These are phyloP conservation scores for Telmatochromis brichardi DNA, from an alignment of 2,113 vertebrate species.

Conservation along the genomic window DNA sequence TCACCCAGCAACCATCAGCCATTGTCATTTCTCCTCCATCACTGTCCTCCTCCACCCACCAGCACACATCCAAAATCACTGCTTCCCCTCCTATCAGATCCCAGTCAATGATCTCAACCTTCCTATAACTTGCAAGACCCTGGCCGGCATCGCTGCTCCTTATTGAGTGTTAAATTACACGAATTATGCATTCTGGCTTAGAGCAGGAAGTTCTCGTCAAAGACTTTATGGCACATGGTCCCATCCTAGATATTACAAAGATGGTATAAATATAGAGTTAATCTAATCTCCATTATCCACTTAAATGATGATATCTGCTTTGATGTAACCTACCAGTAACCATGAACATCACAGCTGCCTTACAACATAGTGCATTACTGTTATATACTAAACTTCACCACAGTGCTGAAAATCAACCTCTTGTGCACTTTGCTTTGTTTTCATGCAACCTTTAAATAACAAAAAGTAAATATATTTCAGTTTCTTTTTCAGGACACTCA, in stretches of 20 bases:
- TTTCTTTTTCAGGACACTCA: background rate
- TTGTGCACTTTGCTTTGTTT: background rate
- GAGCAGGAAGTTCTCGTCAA: background rate
- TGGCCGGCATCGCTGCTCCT: background rate
- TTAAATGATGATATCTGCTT: background rate
- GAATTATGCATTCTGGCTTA: background rate
- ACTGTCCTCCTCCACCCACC: background rate
- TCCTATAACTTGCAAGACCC: background rate
- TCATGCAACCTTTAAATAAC: background rate
- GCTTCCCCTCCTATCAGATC: background rate
- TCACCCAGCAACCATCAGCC: background rate
- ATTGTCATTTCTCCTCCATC: background rate
- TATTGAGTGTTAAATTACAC: background rate
- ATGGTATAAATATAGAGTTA: background rate
- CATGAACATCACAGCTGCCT: background rate
- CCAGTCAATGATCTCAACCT: background rate
- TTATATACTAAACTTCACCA: background rate
- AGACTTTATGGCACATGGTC: background rate
- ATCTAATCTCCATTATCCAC: background rate
- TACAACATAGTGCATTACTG: background rate
- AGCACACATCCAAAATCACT: background rate
- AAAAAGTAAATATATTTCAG: background rate
- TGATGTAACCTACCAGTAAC: background rate
- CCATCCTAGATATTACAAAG: background rate
- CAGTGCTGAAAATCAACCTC: background rate